A percentile compares a stretch with the other conserved stretches of the same genome.
Conservation (phyloP, 1,140 invertebrate species). For the Manduca sexta region DNA sequence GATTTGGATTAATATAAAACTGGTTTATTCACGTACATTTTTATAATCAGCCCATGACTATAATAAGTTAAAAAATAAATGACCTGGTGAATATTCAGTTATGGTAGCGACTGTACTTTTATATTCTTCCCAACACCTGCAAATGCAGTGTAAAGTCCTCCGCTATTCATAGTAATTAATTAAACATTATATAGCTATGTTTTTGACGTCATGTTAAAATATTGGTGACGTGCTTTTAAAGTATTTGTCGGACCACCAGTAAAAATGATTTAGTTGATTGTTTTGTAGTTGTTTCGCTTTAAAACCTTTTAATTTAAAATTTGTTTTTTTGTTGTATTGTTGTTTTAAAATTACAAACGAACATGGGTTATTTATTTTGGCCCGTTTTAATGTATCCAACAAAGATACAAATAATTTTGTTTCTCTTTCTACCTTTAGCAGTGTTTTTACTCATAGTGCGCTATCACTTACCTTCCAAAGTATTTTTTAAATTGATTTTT, state of each 20-base stretch:
- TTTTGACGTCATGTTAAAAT: background rate
- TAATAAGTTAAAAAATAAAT: background rate
- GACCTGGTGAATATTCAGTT: background rate
- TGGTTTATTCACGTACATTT: too few species aligned
- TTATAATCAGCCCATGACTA: too few species aligned
- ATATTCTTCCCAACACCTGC: background rate
- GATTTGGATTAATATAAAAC: too few species aligned
- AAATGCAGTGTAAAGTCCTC: background rate
- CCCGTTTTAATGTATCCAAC: too few species aligned
- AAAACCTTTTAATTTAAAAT: background rate
- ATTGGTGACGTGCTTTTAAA: background rate
- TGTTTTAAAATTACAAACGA: conserved; percentile 1
- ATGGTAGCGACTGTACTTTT: background rate
- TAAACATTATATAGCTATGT: background rate
- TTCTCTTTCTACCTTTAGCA: too few species aligned
- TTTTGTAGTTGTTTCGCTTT: background rate
- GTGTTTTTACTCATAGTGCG: too few species aligned
- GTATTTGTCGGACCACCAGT: background rate
- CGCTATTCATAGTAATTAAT: background rate
- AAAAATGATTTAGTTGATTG: background rate
- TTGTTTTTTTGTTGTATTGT: background rate
- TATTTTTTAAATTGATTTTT: too few species aligned
- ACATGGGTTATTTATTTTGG: too few species aligned
- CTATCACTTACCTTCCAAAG: too few species aligned
- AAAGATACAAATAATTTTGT: too few species aligned